A percentile compares a stretch with the other conserved stretches of the same genome.
Evolutionary conservation across 2,797 vertebrate genomes (phyloP).

Genomic region (Aphelocoma californica): DNA sequence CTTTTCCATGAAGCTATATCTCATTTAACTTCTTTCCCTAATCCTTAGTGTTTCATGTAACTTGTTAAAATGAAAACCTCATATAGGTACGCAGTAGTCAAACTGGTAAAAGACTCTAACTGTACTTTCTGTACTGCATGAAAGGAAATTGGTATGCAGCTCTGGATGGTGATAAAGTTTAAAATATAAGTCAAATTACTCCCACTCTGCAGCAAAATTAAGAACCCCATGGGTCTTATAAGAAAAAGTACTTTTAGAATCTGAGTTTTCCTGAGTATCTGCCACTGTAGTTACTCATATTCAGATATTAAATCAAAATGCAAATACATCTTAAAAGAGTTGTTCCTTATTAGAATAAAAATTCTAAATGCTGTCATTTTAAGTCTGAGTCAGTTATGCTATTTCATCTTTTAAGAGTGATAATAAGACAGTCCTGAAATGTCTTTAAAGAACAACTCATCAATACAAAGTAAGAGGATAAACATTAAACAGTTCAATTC

Average conservation of each 20-base stretch:
- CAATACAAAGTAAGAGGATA: not conserved
- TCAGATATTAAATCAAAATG: conserved; percentile 4
- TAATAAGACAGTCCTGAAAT: not conserved
- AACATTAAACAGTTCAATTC: not conserved
- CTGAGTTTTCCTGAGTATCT: not conserved
- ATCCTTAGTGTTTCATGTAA: not conserved
- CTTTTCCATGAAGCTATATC: not conserved
- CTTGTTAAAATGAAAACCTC: not conserved
- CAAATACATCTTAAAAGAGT: not conserved
- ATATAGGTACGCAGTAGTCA: not conserved
- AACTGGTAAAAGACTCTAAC: not conserved
- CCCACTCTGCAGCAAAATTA: conserved; percentile 30
- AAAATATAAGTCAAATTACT: conserved; percentile 32
- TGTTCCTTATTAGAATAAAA: conserved; percentile 20
- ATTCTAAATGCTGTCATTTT: not conserved
- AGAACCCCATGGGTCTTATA: not conserved
- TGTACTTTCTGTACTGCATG: not conserved
- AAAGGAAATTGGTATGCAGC: not conserved
- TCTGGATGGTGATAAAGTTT: not conserved
- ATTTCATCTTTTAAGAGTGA: not conserved
- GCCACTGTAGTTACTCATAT: not conserved
- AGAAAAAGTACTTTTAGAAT: not conserved
- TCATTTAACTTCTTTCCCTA: not conserved
- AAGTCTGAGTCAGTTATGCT: not conserved
- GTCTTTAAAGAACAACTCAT: not conserved